These are phyloP conservation scores for Zeuzera pyrina DNA, from an alignment of 2,888 invertebrate species.

Conservation along the genomic window DNA sequence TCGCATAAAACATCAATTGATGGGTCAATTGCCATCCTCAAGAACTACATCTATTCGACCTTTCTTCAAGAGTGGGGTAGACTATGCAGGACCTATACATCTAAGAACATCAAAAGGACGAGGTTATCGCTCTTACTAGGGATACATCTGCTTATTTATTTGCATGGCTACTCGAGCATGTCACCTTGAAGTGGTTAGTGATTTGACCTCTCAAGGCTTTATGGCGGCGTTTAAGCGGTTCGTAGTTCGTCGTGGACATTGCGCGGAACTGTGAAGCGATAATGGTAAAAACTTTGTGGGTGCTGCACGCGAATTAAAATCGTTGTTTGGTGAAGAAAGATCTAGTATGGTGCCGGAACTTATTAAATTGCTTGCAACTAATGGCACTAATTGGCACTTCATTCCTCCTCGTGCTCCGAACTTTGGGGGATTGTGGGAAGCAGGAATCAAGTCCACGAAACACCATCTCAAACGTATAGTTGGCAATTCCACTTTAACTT, in stretches of 20 bases:
- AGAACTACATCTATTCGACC: constrained; percentile 1
- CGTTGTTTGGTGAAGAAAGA: constrained; percentile 5
- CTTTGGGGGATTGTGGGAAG: constrained; percentile 19
- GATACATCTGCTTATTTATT: too few relatives aligned
- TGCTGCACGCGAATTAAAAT: constrained; percentile 9
- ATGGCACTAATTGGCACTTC: constrained; percentile 14
- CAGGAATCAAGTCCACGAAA: constrained; percentile 13
- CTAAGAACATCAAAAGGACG: constrained; percentile 14
- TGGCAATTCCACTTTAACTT: constrained; percentile 5
- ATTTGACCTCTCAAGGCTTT: constrained; percentile 16
- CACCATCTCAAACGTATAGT: constrained; percentile 8
- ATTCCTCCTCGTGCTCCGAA: constrained; percentile 16
- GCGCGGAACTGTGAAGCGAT: constrained; percentile 13
- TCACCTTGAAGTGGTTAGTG: constrained; percentile 21
- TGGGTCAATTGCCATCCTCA: constrained; percentile 6
- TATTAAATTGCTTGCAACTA: constrained; percentile 9
- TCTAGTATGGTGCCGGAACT: constrained; percentile 7
- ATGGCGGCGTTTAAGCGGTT: constrained; percentile 9
- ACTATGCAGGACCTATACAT: constrained; percentile 15
- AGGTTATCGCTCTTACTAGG: constrained; percentile 12
- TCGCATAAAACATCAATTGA: constrained; percentile 1
- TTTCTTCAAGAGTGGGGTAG: constrained; percentile 11
- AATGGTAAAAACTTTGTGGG: constrained; percentile 16
- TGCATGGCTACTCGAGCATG: constrained; percentile 17
- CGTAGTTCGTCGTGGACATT: constrained; percentile 11